Evolutionary conservation across 1,140 invertebrate species (phyloP).

Genomic region (Pararge aegeria): DNA sequence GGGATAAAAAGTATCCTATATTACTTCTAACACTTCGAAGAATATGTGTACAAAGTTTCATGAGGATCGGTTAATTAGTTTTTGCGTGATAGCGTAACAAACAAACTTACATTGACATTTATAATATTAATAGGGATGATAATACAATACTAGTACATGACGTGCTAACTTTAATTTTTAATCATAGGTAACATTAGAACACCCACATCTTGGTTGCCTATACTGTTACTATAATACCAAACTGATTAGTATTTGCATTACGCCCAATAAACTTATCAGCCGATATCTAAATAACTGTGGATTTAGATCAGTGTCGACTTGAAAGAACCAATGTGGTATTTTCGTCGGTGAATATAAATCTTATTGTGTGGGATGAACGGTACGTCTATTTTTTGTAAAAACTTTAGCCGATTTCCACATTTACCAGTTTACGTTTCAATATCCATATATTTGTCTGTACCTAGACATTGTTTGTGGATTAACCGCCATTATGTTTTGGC

Average conservation of each 20-base stretch:
- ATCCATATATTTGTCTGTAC: constrained; percentile 10
- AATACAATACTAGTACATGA: no score
- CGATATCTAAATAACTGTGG: constrained; percentile 10
- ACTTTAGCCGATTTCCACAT: constrained; percentile 40
- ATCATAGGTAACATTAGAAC: no score
- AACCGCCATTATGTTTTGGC: constrained; percentile 7
- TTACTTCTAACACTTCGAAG: no score
- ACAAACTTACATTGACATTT: no score
- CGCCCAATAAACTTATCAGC: background rate
- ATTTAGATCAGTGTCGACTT: constrained; percentile 46
- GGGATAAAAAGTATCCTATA: no score
- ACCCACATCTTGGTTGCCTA: no score
- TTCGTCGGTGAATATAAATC: constrained; percentile 73
- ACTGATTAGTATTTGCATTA: background rate
- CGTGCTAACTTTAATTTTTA: no score
- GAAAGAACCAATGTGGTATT: constrained; percentile 68
- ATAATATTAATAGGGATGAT: no score
- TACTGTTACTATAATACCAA: background rate
- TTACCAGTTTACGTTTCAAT: constrained; percentile 14
- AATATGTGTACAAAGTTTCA: no score
- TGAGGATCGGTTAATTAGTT: no score
- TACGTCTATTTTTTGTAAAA: constrained; percentile 57
- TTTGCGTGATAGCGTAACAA: no score
- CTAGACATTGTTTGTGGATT: constrained; percentile 14
- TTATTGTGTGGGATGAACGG: constrained; percentile 64